Conservation (phyloP, 2,113 vertebrate genomes). For the Rhea pennata region DNA sequence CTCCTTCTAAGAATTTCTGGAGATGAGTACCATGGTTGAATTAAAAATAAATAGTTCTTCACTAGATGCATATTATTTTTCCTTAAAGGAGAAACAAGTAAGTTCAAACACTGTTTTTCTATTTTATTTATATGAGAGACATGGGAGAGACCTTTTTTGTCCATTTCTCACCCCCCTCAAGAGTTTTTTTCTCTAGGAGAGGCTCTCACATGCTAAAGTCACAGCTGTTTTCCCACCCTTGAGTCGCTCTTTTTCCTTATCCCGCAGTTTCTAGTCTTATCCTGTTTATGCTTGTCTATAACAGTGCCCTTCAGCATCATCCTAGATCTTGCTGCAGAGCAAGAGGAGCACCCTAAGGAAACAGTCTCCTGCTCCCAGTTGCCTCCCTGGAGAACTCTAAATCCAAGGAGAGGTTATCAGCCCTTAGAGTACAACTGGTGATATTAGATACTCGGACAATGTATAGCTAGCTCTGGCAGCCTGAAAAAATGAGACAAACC, state of each 20-base stretch:
- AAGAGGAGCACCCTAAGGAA: not conserved
- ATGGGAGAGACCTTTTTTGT: not conserved
- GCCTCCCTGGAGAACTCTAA: not conserved
- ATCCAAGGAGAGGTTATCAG: not conserved
- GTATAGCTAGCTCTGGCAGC: not conserved
- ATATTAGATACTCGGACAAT: not conserved
- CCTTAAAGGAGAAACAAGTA: not conserved
- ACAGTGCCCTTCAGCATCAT: not conserved
- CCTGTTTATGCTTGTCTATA: not conserved
- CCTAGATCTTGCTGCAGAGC: not conserved
- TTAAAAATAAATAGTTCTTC: not conserved
- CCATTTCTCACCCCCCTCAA: not conserved
- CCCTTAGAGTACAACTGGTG: not conserved
- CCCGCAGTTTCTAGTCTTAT: not conserved
- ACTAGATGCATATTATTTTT: not conserved
- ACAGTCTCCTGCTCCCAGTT: not conserved
- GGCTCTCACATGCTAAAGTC: not conserved
- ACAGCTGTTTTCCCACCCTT: not conserved
- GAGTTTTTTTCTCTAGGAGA: not conserved
- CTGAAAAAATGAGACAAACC: not conserved
- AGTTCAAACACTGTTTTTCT: not conserved
- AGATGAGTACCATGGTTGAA: not conserved
- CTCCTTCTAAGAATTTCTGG: not conserved
- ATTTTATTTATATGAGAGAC: not conserved
- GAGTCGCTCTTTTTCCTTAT: not conserved